phyloP scores from a whole-genome alignment of 2,797 vertebrate species.

The Epinephelus coioides region DNA sequence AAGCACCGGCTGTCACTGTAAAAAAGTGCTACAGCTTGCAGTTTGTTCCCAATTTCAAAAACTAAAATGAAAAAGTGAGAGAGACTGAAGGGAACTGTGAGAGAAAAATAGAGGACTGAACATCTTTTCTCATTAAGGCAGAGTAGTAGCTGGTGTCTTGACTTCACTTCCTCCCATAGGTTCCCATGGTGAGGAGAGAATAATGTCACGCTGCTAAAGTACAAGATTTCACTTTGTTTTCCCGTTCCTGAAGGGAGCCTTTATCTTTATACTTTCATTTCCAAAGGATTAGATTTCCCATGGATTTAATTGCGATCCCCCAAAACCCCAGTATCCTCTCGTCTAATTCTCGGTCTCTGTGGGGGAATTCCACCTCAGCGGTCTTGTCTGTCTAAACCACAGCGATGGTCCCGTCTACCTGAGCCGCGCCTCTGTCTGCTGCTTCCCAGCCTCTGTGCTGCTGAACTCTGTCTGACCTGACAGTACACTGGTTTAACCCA shows the following conservation, averaged over 20 bases:
- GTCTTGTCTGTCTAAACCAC: slow-evolving; percentile 56
- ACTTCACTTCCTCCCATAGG: slow-evolving; percentile 11
- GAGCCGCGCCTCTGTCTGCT: slow-evolving; percentile 43
- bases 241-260: slow-evolving; percentile 37
- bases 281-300: slow-evolving; percentile 65
- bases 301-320: slow-evolving; percentile 55
- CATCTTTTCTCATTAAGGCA: slow-evolving; percentile 21
- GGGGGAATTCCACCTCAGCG: slow-evolving; percentile 50
- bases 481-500: slow-evolving; percentile 74
- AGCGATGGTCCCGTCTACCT: slow-evolving; percentile 48
- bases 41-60: slow-evolving; percentile 25
- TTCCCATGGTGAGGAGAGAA: slow-evolving; percentile 30
- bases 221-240: slow-evolving; percentile 54
- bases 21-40: slow-evolving; percentile 1
- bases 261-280: slow-evolving; percentile 66
- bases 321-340: slow-evolving; percentile 46
- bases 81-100: slow-evolving; percentile 10
- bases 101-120: slow-evolving; percentile 2
- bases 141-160: slow-evolving; percentile 5
- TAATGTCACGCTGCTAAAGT: slow-evolving; percentile 43
- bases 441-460: slow-evolving; percentile 43
- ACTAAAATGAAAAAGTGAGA: slow-evolving; percentile 11
- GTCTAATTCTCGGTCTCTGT: slow-evolving; percentile 41
- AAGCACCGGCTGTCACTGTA: slow-evolving; percentile 1
- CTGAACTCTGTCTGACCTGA: slow-evolving; percentile 80